Percentiles rank a stretch among this genome's conserved stretches.
Conservation (phyloP, 1,140 invertebrate genomes). For the Halyomorpha halys region DNA sequence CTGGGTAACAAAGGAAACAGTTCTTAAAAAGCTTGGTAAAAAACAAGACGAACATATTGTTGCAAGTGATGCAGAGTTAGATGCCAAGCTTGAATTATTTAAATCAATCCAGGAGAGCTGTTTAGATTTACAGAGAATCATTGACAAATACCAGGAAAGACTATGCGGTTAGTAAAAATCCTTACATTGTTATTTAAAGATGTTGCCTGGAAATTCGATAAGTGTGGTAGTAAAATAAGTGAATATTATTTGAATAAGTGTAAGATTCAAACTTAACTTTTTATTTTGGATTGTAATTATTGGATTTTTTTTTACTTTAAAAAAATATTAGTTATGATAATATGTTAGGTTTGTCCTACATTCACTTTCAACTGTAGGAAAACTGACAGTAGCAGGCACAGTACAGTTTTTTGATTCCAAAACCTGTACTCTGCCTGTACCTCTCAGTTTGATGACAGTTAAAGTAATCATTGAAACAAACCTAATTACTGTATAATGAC, state of each 20-base stretch:
- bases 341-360: too few species aligned
- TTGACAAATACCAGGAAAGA: conserved; percentile 90
- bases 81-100: conserved; percentile 94
- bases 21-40: conserved; percentile 87
- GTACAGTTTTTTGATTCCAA: too few species aligned
- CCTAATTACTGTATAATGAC: too few species aligned
- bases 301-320: too few species aligned
- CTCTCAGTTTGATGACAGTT: too few species aligned
- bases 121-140: conserved; percentile 72
- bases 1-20: conserved; percentile 95
- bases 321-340: too few species aligned
- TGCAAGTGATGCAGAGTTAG: conserved; percentile 89
- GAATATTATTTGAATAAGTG: not conserved
- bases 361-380: too few species aligned
- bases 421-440: too few species aligned
- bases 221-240: not conserved
- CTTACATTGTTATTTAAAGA: not conserved
- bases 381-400: too few species aligned
- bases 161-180: conserved; percentile 58
- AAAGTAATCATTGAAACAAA: too few species aligned
- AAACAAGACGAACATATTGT: conserved; percentile 97
- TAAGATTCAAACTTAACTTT: not conserved
- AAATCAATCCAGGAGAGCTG: conserved; percentile 90
- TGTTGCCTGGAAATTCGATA: not conserved
- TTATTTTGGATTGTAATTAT: not conserved